phyloP scores from a whole-genome alignment of 2,888 invertebrate genomes.

The Microctonus aethiopoides region DNA sequence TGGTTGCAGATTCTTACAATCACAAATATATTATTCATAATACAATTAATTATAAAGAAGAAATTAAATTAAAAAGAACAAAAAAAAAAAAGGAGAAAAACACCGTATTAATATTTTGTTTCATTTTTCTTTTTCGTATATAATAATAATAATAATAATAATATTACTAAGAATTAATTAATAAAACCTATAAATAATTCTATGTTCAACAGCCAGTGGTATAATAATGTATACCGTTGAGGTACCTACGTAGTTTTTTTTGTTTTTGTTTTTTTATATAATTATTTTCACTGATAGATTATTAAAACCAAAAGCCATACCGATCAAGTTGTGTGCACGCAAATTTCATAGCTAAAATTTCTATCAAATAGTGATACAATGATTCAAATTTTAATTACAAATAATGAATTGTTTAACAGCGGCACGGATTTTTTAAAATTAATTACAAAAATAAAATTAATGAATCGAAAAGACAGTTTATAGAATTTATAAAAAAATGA shows the following conservation, averaged over 20 bases:
- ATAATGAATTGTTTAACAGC: not conserved
- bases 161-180: constrained; percentile 29
- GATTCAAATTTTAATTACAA: not conserved
- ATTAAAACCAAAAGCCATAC: constrained; percentile 17
- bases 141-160: constrained; percentile 34
- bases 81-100: constrained; percentile 63
- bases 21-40: constrained; percentile 67
- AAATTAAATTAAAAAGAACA: constrained; percentile 44
- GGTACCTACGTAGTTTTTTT: constrained; percentile 65
- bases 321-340: constrained; percentile 7
- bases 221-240: constrained; percentile 67
- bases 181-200: constrained; percentile 66
- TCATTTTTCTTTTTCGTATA: constrained; percentile 55
- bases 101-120: constrained; percentile 64
- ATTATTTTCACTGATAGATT: constrained; percentile 13
- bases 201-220: constrained; percentile 68
- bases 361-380: not conserved
- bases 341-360: constrained; percentile 3
- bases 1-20: constrained; percentile 68
- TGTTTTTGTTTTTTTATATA: constrained; percentile 17
- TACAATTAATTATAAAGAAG: constrained; percentile 64
- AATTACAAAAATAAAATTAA: not conserved
- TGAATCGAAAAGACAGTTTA: not conserved
- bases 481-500: too few relatives aligned
- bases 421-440: not conserved